Base-by-base conservation (phyloP, 2,113 vertebrate genomes). In the Datnioides undecimradiatus region DNA sequence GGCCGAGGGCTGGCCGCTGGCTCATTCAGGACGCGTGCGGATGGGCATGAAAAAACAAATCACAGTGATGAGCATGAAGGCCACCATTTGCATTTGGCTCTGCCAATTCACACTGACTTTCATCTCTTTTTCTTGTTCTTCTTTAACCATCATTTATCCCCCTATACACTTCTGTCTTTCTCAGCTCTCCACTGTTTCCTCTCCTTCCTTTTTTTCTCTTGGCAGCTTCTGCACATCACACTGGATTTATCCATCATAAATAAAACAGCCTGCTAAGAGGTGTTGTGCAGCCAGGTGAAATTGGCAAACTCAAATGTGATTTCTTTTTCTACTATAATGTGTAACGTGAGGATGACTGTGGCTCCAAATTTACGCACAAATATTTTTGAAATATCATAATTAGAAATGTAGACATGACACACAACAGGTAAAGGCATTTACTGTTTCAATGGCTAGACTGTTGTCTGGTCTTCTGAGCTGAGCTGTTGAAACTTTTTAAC, bases 11-110 rank as follows among this genome's bases (percentile, higher is more conserved):
- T 89, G 89, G 86, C 83, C 81, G 79, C 80, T 45, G 87, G 83
- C 92, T 90, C 87, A 81, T 91, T 82, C 93, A 87, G 83, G 89
- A 90, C 91, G 91, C 90, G 89, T 93, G 92, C 86, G 82, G 85
- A 88, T 70, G 80, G 83, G 91, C 91, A 92, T 88, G 88, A 93
- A 90, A 92, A 94, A 93, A 91, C 90, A 89, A 92, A 93, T 91
- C 88, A 93, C 74, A 83, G 87, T 75, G 90, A 91, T 91, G 93
- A 89, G 88, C 89, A 83, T 76, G 88, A 91, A 91, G 92, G 88
- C 89, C 84, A 86, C 88, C 85, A 91, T 93, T 92, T 88, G 91
- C 88, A 89, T 92, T 87, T 90, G 77, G 63, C 75, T 81, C 73
- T 81, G 83, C 77, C 86, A 84, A 84, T 88, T 87, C 85, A 85